Conservation (phyloP, 2,113 vertebrate species). For the Lophius piscatorius region DNA sequence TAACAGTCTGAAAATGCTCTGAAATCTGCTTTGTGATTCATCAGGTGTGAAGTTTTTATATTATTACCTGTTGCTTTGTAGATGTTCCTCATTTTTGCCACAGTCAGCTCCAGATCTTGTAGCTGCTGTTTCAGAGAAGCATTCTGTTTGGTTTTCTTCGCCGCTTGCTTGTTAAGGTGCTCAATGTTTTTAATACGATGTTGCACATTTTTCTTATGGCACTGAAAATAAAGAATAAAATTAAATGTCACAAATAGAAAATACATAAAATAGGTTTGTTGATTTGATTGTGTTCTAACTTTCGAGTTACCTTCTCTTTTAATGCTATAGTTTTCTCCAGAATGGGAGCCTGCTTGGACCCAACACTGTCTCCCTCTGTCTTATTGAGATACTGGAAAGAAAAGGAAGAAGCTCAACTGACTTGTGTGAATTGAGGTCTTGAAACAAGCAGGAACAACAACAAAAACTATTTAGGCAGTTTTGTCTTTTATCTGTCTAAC, state of each 20-base stretch:
- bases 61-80: slow-evolving; percentile 82
- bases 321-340: slow-evolving; percentile 84
- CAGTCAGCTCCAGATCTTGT: slow-evolving; percentile 79
- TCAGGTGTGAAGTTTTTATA: background rate
- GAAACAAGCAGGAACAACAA: too few relatives aligned
- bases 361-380: slow-evolving; percentile 72
- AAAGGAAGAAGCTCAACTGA: background rate
- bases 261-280: background rate
- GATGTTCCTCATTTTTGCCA: slow-evolving; percentile 85
- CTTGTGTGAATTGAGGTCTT: too few relatives aligned
- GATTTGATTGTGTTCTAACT: background rate
- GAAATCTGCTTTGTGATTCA: background rate
- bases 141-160: slow-evolving; percentile 75
- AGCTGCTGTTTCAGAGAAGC: slow-evolving; percentile 77
- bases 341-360: slow-evolving; percentile 72
- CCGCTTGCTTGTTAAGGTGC: slow-evolving; percentile 76
- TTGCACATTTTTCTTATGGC: slow-evolving; percentile 82
- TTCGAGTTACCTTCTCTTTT: slow-evolving; percentile 83
- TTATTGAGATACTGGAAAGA: slow-evolving; percentile 83
- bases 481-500: too few relatives aligned
- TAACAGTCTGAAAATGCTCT: background rate
- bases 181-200: slow-evolving; percentile 76
- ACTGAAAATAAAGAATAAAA: slow-evolving; percentile 67
- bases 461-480: too few relatives aligned
- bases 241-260: background rate